Evolutionary conservation across 1,140 invertebrate species (phyloP).

Genomic region (Caenorhabditis inopinata): DNA sequence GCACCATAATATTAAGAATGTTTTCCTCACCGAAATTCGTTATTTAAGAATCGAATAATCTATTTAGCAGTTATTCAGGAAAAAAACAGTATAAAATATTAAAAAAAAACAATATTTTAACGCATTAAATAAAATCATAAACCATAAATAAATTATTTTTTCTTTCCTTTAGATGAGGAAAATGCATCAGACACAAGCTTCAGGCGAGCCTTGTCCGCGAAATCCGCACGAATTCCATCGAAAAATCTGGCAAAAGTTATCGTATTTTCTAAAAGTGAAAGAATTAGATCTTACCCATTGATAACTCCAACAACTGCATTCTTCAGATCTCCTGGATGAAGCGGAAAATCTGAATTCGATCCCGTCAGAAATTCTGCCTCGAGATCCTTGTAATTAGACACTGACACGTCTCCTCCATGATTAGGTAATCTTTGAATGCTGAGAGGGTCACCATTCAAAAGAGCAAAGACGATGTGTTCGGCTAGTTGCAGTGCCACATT

Average conservation of each 20-base stretch:
- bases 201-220: slow-evolving; percentile 33
- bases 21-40: too few species aligned
- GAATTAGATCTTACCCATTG: slow-evolving; percentile 19
- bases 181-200: slow-evolving; percentile 49
- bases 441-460: slow-evolving; percentile 45
- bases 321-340: slow-evolving; percentile 62
- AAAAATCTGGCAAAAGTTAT: slow-evolving; percentile 30
- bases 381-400: slow-evolving; percentile 50
- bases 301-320: slow-evolving; percentile 40
- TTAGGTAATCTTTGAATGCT: slow-evolving; percentile 53
- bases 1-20: too few species aligned
- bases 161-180: slow-evolving; percentile 43
- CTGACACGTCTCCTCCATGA: slow-evolving; percentile 58
- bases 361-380: slow-evolving; percentile 48
- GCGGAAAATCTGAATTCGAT: slow-evolving; percentile 30
- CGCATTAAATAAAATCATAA: too few species aligned
- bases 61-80: too few species aligned
- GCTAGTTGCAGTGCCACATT: slow-evolving; percentile 73
- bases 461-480: slow-evolving; percentile 53
- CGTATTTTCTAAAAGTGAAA: not conserved
- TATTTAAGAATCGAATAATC: too few species aligned
- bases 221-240: slow-evolving; percentile 41
- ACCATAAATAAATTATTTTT: too few species aligned
- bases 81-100: too few species aligned
- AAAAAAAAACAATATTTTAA: too few species aligned